Conservation (phyloP, 2,797 vertebrate species). For the Champsocephalus gunnari region DNA sequence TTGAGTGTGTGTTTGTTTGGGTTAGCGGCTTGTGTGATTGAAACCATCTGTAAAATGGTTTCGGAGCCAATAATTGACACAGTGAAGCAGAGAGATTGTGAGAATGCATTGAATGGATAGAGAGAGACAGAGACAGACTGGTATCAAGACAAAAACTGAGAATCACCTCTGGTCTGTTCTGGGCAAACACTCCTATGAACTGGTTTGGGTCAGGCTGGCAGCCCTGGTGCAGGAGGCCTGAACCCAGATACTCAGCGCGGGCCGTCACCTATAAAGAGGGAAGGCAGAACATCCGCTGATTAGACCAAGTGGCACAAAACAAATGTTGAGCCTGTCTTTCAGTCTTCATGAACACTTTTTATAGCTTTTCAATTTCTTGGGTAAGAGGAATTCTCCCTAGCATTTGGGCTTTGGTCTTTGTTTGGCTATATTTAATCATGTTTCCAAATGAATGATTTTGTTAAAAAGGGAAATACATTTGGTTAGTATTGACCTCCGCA, state of each 20-base stretch:
- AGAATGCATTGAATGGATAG: neutral
- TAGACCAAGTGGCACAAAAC: neutral
- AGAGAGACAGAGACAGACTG: neutral
- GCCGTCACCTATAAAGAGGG: slow-evolving; percentile 85
- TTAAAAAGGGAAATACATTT: neutral
- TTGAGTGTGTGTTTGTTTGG: neutral
- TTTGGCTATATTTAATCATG: neutral
- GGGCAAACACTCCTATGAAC: slow-evolving; percentile 97
- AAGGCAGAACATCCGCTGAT: slow-evolving; percentile 1
- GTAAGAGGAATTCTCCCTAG: neutral
- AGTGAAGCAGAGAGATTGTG: neutral
- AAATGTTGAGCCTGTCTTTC: neutral
- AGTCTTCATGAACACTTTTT: neutral
- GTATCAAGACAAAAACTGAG: neutral
- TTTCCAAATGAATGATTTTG: neutral
- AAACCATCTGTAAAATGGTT: slow-evolving; percentile 14
- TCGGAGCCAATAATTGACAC: neutral
- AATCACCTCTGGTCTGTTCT: slow-evolving; percentile 96
- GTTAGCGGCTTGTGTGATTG: neutral
- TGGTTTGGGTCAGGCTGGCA: slow-evolving; percentile 90
- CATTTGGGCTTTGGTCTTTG: neutral
- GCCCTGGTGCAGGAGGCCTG: slow-evolving; percentile 92
- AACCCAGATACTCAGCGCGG: slow-evolving; percentile 95
- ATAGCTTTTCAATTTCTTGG: neutral
- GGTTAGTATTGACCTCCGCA: neutral